A percentile compares a stretch with the other conserved stretches of the same genome.
Evolutionary conservation across 2,888 invertebrate species (phyloP).

Genomic region (Ochropacha duplaris): DNA sequence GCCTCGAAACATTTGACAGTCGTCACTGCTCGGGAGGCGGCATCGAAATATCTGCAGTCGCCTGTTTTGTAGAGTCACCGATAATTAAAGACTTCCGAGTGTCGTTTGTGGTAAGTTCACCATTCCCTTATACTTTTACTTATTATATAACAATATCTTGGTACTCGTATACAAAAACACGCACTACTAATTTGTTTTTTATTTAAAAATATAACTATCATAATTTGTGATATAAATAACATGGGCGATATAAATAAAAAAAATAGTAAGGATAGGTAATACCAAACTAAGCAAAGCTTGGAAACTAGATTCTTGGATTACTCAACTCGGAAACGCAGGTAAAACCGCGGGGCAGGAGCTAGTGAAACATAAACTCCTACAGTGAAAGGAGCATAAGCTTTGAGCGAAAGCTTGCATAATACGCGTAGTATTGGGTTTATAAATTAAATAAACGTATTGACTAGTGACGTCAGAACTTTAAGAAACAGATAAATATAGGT

Average conservation of each 20-base stretch:
- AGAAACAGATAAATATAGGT: constrained; percentile 5
- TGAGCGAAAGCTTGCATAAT: background rate
- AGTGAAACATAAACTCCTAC: no score
- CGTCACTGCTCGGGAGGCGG: constrained; percentile 49
- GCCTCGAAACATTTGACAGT: constrained; percentile 69
- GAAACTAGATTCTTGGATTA: no score
- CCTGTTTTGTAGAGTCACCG: constrained; percentile 54
- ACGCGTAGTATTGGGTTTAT: background rate
- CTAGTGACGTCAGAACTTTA: background rate
- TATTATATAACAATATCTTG: no score
- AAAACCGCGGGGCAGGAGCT: no score
- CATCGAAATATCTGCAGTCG: constrained; percentile 47
- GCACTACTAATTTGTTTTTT: no score
- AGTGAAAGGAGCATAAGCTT: background rate
- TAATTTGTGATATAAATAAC: no score
- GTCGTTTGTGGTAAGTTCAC: constrained; percentile 67
- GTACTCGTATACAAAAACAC: no score
- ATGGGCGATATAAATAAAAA: no score
- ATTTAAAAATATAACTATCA: no score
- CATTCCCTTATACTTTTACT: background rate
- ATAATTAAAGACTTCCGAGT: constrained; percentile 54
- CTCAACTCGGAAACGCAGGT: no score
- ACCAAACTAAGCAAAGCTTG: no score
- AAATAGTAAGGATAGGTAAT: no score
- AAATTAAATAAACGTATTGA: background rate